These are phyloP conservation scores for Cryptoprocta ferox DNA, from an alignment of 2,797 vertebrate species.

Conservation along the genomic window DNA sequence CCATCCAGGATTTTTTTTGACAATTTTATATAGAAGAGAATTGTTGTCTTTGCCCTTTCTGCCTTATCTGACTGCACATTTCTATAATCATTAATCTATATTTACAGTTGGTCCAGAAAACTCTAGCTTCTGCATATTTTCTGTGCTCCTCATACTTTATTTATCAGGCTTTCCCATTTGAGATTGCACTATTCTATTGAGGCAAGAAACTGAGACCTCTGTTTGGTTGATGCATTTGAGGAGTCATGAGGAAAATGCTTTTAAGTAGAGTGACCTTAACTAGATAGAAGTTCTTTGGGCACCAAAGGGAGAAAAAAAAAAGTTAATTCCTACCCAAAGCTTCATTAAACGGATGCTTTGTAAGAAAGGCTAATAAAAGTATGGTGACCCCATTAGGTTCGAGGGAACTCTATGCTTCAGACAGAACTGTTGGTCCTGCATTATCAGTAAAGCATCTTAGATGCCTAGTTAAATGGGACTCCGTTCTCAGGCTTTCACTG, in stretches of 20 bases:
- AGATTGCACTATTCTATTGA: background rate
- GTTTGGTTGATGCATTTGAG: conserved; percentile 16
- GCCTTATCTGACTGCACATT: background rate
- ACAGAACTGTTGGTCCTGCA: conserved; percentile 74
- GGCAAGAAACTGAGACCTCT: conserved; percentile 13
- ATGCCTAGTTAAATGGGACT: conserved; percentile 70
- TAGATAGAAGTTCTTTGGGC: conserved; percentile 38
- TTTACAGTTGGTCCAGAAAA: background rate
- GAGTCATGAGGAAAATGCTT: conserved; percentile 1
- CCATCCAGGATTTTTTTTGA: background rate
- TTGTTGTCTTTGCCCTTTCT: background rate
- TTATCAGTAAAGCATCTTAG: conserved; percentile 74
- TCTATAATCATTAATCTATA: background rate
- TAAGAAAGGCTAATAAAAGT: conserved; percentile 75
- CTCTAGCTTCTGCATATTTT: background rate
- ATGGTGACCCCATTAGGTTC: conserved; percentile 57
- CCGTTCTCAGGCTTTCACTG: background rate
- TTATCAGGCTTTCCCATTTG: background rate
- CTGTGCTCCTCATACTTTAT: background rate
- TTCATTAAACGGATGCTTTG: conserved; percentile 63
- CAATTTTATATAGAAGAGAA: background rate
- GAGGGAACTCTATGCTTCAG: conserved; percentile 29
- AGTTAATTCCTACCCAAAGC: conserved; percentile 68
- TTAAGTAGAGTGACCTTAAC: conserved; percentile 61
- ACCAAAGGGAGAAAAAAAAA: background rate